Percentiles rank a stretch among this genome's conserved stretches.
phyloP scores from a whole-genome alignment of 2,797 vertebrate species.

The Cossypha heuglini region DNA sequence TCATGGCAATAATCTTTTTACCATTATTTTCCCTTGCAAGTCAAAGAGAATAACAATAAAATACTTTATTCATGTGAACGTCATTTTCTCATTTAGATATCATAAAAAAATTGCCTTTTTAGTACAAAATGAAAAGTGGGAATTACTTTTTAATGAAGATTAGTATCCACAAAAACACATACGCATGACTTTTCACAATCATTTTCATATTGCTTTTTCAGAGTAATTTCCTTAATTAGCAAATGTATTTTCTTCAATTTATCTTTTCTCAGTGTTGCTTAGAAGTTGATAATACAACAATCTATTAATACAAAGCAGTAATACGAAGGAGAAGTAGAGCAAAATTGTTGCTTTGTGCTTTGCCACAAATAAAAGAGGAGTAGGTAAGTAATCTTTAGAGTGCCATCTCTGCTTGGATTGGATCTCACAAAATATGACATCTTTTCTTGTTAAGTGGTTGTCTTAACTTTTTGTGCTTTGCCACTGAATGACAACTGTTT shows the following conservation, averaged over 20 bases:
- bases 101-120: background rate
- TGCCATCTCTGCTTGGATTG: background rate
- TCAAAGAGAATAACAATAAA: constrained; percentile 11
- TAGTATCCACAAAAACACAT: background rate
- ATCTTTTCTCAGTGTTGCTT: background rate
- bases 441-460: background rate
- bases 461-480: background rate
- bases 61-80: background rate
- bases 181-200: background rate
- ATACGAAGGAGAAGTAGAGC: background rate
- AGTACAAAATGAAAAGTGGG: background rate
- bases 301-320: background rate
- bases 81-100: background rate
- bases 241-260: background rate
- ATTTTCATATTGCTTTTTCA: background rate
- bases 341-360: background rate
- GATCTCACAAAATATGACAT: background rate
- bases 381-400: background rate
- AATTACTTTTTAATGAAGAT: constrained; percentile 29
- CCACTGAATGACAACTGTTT: background rate
- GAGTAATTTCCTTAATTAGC: background rate
- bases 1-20: constrained; percentile 7
- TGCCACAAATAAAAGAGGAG: background rate
- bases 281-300: background rate
- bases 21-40: constrained; percentile 13